Conservation (phyloP, 37 sponge, comb jelly and placozoan genomes). For the Geodia barretti region DNA sequence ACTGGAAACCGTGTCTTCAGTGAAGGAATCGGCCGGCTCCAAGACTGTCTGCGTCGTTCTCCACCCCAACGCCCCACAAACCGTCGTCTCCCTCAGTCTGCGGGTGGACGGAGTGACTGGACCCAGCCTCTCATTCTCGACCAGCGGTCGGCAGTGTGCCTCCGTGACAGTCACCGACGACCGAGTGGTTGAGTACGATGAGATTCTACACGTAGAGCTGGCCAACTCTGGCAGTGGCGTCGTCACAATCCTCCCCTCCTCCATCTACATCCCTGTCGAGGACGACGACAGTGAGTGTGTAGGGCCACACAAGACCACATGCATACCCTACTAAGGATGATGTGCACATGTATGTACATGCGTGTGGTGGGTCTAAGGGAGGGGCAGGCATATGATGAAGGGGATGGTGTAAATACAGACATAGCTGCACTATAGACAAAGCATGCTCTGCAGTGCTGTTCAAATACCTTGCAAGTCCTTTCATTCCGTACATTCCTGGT, state of each 20-base stretch:
- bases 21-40: background rate
- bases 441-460: too few species aligned
- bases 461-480: too few species aligned
- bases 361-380: too few species aligned
- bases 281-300: constrained; percentile 47
- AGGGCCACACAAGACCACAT: too few species aligned
- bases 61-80: background rate
- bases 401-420: too few species aligned
- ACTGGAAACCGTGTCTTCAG: background rate
- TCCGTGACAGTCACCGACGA: background rate
- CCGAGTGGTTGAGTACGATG: background rate
- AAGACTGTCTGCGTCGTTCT: background rate
- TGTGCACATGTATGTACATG: too few species aligned
- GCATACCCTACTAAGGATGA: too few species aligned
- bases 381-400: too few species aligned
- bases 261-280: background rate
- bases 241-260: constrained; percentile 6
- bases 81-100: background rate
- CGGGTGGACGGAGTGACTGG: background rate
- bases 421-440: background rate
- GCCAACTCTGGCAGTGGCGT: background rate
- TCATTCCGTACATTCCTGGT: too few species aligned
- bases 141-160: background rate
- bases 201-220: constrained; percentile 2
- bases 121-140: background rate